Conservation (phyloP, 2,797 vertebrate species). For the Gymnothorax javanicus region DNA sequence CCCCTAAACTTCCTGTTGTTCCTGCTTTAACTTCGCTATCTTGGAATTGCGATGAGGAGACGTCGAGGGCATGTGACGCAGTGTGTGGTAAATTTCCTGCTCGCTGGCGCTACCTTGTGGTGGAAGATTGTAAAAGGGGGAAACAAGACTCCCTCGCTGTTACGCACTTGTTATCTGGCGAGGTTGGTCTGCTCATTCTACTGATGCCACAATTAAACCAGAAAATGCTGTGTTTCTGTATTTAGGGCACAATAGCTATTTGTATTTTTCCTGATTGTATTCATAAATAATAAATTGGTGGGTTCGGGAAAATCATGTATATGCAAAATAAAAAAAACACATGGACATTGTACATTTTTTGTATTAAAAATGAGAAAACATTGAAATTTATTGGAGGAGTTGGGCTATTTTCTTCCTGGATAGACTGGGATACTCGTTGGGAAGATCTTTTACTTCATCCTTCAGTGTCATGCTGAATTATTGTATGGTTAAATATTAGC, state of each 20-base stretch:
- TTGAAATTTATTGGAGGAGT: background rate
- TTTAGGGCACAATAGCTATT: constrained; percentile 5
- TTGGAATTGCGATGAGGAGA: background rate
- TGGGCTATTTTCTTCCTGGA: background rate
- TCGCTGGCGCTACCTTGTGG: constrained; percentile 26
- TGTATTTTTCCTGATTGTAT: constrained; percentile 22
- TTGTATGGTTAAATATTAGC: no score
- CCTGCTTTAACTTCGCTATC: background rate
- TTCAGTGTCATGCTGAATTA: background rate
- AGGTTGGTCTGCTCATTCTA: constrained; percentile 1
- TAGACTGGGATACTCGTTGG: background rate
- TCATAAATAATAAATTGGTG: background rate
- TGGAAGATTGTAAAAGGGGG: background rate
- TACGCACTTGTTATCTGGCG: constrained; percentile 18
- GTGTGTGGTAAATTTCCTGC: constrained; percentile 18
- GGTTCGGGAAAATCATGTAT: background rate
- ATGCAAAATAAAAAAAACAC: background rate
- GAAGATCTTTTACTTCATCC: background rate
- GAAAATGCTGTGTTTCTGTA: background rate
- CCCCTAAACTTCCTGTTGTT: background rate
- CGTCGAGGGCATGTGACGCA: background rate
- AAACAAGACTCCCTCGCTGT: background rate
- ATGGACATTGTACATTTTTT: constrained; percentile 19
- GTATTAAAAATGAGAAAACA: constrained; percentile 15
- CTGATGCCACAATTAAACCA: background rate